These are phyloP conservation scores for Isoperla grammatica DNA, from an alignment of 2,888 invertebrate genomes.

Conservation along the genomic window DNA sequence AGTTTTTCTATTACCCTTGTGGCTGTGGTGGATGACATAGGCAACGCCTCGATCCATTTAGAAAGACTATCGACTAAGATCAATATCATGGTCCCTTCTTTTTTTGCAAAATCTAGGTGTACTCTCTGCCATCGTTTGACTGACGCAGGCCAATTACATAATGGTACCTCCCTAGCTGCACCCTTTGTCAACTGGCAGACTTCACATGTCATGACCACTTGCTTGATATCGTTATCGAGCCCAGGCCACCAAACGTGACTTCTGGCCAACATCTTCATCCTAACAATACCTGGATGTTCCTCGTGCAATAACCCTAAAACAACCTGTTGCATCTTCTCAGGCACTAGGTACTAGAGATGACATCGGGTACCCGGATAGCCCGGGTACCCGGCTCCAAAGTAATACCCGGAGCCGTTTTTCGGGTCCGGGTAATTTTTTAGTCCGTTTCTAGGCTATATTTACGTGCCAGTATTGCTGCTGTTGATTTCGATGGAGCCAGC, in stretches of 20 bases:
- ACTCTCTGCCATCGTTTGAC: background rate
- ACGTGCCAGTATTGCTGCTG: too few species aligned
- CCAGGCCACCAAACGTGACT: background rate
- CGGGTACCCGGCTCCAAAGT: too few species aligned
- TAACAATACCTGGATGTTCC: slow-evolving; percentile 1
- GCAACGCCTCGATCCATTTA: slow-evolving; percentile 14
- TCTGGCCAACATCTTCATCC: slow-evolving; percentile 2
- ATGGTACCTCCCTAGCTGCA: background rate
- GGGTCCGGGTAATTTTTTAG: too few species aligned
- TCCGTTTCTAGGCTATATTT: too few species aligned
- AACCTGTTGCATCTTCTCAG: too few species aligned
- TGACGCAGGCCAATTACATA: background rate
- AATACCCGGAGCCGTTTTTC: too few species aligned
- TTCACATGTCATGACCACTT: background rate
- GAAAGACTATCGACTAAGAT: slow-evolving; percentile 12
- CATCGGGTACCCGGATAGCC: too few species aligned
- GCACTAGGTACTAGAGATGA: too few species aligned
- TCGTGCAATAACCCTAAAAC: too few species aligned
- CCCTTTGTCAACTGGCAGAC: too few species aligned
- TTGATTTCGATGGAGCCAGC: too few species aligned
- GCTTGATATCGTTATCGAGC: background rate
- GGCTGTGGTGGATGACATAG: background rate
- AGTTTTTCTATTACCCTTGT: slow-evolving; percentile 4
- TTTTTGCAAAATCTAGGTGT: slow-evolving; percentile 18
- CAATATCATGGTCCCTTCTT: background rate